phyloP scores from a whole-genome alignment of 2,113 vertebrate species.

The Phrynosoma blainvillii region DNA sequence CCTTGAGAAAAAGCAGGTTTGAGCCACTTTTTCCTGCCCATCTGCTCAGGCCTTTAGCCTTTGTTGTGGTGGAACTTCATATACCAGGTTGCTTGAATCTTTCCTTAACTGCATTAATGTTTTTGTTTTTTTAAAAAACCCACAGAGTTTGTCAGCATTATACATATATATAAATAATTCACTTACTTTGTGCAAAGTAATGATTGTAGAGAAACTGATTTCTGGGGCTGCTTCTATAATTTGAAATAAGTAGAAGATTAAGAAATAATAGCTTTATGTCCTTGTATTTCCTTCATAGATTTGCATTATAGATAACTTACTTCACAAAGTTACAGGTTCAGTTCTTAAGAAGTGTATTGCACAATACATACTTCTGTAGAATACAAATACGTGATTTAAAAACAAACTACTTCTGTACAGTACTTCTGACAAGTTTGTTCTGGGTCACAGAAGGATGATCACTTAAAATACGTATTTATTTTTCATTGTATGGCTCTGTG shows the following conservation, averaged over 20 bases:
- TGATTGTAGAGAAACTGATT: conserved; percentile 30
- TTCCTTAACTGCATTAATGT: background rate
- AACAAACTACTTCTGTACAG: too few species aligned
- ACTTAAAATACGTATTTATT: too few species aligned
- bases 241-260: conserved; percentile 39
- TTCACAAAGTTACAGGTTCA: background rate
- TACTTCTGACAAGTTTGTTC: too few species aligned
- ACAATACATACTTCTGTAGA: background rate
- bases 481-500: too few species aligned
- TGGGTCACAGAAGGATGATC: too few species aligned
- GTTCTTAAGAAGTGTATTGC: background rate
- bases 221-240: conserved; percentile 47
- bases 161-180: background rate
- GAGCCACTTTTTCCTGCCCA: too few species aligned
- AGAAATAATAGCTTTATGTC: conserved; percentile 11
- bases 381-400: too few species aligned
- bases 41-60: too few species aligned
- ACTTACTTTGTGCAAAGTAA: conserved; percentile 57
- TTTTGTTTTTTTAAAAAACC: background rate
- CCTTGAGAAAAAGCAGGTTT: too few species aligned
- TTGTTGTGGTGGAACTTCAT: background rate
- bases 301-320: background rate
- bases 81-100: conserved; percentile 8
- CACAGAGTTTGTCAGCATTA: too few species aligned
- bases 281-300: background rate